Percentiles rank a stretch among this genome's conserved stretches.
These are phyloP conservation scores for Tragelaphus imberbis DNA, from an alignment of 2,113 vertebrate species.

Conservation along the genomic window DNA sequence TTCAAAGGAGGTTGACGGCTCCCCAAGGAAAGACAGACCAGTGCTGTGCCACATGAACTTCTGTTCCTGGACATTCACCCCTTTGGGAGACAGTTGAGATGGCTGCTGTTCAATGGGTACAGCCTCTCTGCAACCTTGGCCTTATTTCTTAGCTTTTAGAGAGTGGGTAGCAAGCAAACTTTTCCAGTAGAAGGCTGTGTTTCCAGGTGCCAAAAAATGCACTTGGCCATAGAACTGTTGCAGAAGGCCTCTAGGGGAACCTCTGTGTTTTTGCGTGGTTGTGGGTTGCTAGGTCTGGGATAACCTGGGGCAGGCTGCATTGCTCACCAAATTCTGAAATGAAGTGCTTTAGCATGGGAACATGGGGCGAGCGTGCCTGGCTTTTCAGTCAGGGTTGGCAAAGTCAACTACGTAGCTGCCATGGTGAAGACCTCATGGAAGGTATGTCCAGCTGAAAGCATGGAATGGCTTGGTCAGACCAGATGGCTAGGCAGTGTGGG, in stretches of 20 bases:
- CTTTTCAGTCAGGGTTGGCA: not conserved
- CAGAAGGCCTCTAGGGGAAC: constrained; percentile 15
- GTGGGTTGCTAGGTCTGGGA: constrained; percentile 66
- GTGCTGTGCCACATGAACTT: not conserved
- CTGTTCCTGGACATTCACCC: not conserved
- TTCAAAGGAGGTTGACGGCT: not conserved
- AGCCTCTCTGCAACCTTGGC: constrained; percentile 10
- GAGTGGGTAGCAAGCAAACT: constrained; percentile 49
- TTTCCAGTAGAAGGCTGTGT: constrained; percentile 45
- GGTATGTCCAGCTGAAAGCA: constrained; percentile 51
- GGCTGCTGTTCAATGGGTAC: constrained; percentile 31
- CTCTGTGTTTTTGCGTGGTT: constrained; percentile 62
- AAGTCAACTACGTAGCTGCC: not conserved
- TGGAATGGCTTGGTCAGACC: constrained; percentile 45
- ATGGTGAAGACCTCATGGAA: constrained; percentile 31
- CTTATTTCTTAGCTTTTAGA: not conserved
- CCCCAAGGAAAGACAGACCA: not conserved
- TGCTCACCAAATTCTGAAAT: constrained; percentile 55
- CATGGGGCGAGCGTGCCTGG: not conserved
- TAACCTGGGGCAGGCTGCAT: constrained; percentile 54
- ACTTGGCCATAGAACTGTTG: constrained; percentile 29
- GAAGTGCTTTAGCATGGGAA: constrained; percentile 45
- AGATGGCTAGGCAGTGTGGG: constrained; percentile 24
- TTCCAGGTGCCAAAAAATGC: constrained; percentile 54
- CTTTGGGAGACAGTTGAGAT: not conserved